Evolutionary conservation across 2,797 vertebrate species (phyloP), one percentile per base, ranked within the genome.

Genomic region (Streptopelia turtur): DNA sequence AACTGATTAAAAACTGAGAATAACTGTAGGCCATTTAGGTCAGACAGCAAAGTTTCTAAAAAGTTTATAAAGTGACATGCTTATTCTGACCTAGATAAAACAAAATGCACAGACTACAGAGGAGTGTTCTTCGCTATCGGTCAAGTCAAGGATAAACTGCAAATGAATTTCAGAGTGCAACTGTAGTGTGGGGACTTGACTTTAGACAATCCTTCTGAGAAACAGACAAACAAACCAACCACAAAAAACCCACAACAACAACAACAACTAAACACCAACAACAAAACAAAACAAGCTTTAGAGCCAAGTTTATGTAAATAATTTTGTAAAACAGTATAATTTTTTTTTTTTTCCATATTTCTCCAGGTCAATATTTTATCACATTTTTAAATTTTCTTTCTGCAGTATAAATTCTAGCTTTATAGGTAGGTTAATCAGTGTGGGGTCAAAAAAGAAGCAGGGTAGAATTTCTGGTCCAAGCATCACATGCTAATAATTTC

Each of bases 11-110:
- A 87, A 84, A 60, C 14, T 49, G 79, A 77, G 60, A 90, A 90
- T 57, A 89, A 78, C 27, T 52, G 25, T 50, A 69, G 52, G 37
- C 30, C 80, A 89, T 60, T 57, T 52, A 82, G 69, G 79, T 72
- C 79, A 86, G 72, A 89, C 91, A 94, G 75, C 14, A 69, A 60
- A 45, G 55, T 76, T 95, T 80, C 57, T 95, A 78, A 92, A 96
- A 93, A 80, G 91, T 91, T 93, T 93, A 81, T 78, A 57, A 63
- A 39, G 45, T 83, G 59, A 56, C 53, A 45, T 66, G 61, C 79
- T 91, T 10, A 27, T 89, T 95, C 60, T 86, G 69, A 64, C 76
- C 74, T 75, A 91, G 57, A 52, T 65, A 77, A 77, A 91, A 65
- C n/a, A 88, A 95, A 79, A 81, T 52, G 52, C 37, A 71, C 53